Evolutionary conservation across 2,888 invertebrate species (phyloP).

Genomic region (Torymus auratus): DNA sequence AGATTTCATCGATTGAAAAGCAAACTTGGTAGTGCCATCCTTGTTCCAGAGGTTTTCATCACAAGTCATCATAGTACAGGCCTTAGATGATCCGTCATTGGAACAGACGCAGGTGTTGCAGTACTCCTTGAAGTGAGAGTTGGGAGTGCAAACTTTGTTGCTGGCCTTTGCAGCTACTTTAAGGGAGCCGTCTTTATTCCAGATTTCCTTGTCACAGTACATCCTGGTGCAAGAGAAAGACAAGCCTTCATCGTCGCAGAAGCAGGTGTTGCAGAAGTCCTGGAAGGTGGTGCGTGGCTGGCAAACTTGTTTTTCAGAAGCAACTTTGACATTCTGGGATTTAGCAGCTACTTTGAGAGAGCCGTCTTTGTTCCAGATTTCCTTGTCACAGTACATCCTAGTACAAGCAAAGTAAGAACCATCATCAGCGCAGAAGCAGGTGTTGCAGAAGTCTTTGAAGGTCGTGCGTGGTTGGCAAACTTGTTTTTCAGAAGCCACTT

Average conservation of each 20-base stretch:
- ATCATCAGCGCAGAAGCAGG: constrained; percentile 79
- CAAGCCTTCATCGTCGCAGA: constrained; percentile 78
- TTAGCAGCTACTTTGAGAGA: not conserved
- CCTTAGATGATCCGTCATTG: no score
- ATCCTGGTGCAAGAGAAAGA: constrained; percentile 77
- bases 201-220: constrained; percentile 45
- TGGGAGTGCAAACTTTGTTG: no score
- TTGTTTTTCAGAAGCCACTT: no score
- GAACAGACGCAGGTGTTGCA: no score
- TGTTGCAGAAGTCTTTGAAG: constrained; percentile 78
- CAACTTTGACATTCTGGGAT: no score
- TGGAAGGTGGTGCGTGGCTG: not conserved
- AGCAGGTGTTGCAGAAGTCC: constrained; percentile 78
- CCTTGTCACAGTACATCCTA: constrained; percentile 63
- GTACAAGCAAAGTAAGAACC: constrained; percentile 79
- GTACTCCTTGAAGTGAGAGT: no score
- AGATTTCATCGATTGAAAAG: no score
- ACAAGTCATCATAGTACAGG: not conserved
- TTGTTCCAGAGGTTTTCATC: not conserved
- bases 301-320: constrained; percentile 15
- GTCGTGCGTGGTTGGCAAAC: constrained; percentile 50
- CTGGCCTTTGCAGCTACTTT: not conserved
- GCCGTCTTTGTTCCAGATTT: constrained; percentile 30
- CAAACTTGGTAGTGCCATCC: not conserved
- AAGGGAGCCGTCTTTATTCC: constrained; percentile 17